Evolutionary conservation across 35 echinoderm and acorn worm genomes (phyloP).

Genomic region (Heliocidaris tuberculata): DNA sequence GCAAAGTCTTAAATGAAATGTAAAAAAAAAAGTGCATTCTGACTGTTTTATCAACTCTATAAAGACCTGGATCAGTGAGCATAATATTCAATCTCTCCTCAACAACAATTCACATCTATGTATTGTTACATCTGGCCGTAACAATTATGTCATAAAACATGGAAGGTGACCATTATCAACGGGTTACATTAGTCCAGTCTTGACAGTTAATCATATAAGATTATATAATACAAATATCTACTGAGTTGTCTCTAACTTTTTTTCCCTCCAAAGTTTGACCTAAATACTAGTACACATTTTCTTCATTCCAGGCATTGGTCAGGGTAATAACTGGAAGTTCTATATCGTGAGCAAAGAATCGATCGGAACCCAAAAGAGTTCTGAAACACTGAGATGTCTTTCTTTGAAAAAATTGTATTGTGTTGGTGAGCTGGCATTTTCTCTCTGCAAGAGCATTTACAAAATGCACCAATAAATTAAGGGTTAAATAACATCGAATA

Average conservation of each 20-base stretch:
- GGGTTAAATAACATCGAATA: too few species aligned
- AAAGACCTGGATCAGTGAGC: too few species aligned
- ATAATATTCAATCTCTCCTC: too few species aligned
- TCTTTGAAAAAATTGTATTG: too few species aligned
- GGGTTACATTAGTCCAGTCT: neutral
- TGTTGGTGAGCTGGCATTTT: too few species aligned
- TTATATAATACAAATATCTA: neutral
- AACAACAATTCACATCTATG: too few species aligned
- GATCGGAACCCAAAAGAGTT: neutral
- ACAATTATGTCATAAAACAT: neutral
- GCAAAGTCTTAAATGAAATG: too few species aligned
- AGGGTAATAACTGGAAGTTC: neutral
- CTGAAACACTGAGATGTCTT: neutral
- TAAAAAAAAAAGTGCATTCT: too few species aligned
- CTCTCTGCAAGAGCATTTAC: too few species aligned
- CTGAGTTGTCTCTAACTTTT: neutral
- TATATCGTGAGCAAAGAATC: neutral
- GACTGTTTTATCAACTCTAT: too few species aligned
- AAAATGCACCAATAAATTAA: too few species aligned
- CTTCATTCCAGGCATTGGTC: neutral
- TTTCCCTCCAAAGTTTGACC: neutral
- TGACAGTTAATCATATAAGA: neutral
- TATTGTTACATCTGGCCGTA: neutral
- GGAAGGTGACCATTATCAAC: neutral
- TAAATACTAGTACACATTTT: neutral